phyloP scores from a whole-genome alignment of 1,140 invertebrate genomes.

The Bombus picipes region DNA sequence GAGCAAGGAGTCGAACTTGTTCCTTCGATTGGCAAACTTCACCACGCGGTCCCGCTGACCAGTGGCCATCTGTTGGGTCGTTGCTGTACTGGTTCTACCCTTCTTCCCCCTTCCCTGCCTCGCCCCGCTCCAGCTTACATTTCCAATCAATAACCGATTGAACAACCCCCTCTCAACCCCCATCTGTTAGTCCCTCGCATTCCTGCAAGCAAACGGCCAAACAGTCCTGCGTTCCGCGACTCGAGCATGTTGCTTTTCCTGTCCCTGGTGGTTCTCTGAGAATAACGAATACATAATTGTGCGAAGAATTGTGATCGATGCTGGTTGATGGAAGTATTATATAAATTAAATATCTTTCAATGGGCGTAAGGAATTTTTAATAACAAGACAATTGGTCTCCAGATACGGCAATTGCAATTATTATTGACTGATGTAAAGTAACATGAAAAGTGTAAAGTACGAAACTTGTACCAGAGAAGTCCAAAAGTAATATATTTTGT shows the following conservation, averaged over 20 bases:
- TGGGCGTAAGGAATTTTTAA: not conserved
- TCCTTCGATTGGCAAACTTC: conserved; percentile 63
- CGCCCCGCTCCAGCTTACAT: conserved; percentile 73
- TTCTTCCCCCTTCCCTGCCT: conserved; percentile 39
- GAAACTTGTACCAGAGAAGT: too few species aligned
- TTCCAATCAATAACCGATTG: conserved; percentile 82
- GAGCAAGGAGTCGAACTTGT: conserved; percentile 43
- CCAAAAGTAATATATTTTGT: too few species aligned
- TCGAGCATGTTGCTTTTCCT: conserved; percentile 33
- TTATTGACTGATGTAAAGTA: too few species aligned
- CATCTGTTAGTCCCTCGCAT: conserved; percentile 67
- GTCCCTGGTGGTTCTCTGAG: not conserved
- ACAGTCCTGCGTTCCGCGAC: conserved; percentile 72
- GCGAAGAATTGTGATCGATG: not conserved
- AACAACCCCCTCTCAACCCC: conserved; percentile 72
- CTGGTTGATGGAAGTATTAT: not conserved
- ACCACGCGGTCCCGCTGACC: conserved; percentile 67
- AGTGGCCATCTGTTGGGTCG: conserved; percentile 78
- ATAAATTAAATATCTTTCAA: not conserved
- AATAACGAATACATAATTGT: not conserved
- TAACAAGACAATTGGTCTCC: not conserved
- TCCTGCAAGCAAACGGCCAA: conserved; percentile 74
- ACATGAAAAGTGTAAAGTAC: too few species aligned
- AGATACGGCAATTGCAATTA: not conserved
- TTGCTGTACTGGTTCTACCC: conserved; percentile 67